Conservation (phyloP, 2,888 invertebrate genomes). For the Caenorhabditis sinica region DNA sequence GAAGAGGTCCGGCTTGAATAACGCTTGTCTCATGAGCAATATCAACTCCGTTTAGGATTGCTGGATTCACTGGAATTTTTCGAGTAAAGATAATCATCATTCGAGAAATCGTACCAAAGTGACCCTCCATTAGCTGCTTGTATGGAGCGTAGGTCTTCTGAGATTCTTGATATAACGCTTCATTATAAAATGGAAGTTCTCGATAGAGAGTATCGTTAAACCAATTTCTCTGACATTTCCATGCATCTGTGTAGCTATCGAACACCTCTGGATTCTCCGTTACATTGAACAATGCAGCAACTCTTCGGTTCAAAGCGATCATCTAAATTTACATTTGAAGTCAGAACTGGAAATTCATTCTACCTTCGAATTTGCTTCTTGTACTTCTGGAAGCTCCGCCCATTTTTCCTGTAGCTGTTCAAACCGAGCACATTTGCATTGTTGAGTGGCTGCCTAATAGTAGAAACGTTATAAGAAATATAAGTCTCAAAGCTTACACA, state of each 20-base stretch:
- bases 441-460: constrained; percentile 8
- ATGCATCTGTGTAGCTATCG: constrained; percentile 31
- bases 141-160: constrained; percentile 10
- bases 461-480: neutral
- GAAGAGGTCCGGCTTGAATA: constrained; percentile 47
- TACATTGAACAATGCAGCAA: constrained; percentile 34
- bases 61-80: constrained; percentile 49
- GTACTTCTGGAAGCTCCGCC: constrained; percentile 29
- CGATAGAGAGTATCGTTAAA: constrained; percentile 49
- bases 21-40: constrained; percentile 62
- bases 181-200: constrained; percentile 45
- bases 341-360: too few species aligned
- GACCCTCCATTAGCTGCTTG: constrained; percentile 25
- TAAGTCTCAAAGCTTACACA: constrained; percentile 39
- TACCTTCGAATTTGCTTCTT: neutral
- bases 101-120: constrained; percentile 22
- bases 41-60: constrained; percentile 62
- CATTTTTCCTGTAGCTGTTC: neutral
- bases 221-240: constrained; percentile 52
- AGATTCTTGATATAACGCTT: constrained; percentile 24
- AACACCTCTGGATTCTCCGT: neutral
- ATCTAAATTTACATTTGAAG: neutral
- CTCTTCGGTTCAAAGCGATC: constrained; percentile 4
- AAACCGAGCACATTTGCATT: constrained; percentile 28
- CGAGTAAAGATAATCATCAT: neutral